Evolutionary conservation across 2,888 invertebrate genomes (phyloP).

Genomic region (Mactromeris polynyma): DNA sequence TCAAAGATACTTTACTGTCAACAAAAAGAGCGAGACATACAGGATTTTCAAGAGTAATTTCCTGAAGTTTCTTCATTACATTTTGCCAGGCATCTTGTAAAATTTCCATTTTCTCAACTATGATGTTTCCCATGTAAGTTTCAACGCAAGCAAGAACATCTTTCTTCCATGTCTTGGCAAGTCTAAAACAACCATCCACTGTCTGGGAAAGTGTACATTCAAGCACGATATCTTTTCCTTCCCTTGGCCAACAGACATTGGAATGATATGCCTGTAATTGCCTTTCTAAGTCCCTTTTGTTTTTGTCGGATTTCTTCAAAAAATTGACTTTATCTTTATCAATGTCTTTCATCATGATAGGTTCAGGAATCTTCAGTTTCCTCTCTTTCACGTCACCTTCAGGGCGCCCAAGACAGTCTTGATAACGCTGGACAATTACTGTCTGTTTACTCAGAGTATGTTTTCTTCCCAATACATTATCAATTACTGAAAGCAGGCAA

Average conservation of each 20-base stretch:
- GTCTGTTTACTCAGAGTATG: conserved; percentile 27
- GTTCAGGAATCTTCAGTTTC: conserved; percentile 12
- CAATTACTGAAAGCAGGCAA: conserved; percentile 35
- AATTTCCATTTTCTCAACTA: not conserved
- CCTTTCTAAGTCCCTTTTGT: not conserved
- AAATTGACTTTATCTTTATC: conserved; percentile 22
- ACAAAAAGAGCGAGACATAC: conserved; percentile 16
- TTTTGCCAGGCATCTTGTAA: conserved; percentile 17
- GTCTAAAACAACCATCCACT: conserved; percentile 10
- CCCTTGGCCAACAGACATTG: conserved; percentile 12
- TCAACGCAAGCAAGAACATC: not conserved
- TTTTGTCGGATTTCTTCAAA: not conserved
- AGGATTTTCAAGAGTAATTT: conserved; percentile 10
- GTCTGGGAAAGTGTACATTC: conserved; percentile 23
- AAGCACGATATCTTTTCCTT: not conserved
- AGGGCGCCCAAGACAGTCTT: conserved; percentile 29
- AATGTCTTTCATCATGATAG: conserved; percentile 3
- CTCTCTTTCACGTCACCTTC: conserved; percentile 24
- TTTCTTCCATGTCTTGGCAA: conserved; percentile 9
- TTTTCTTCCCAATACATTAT: conserved; percentile 34
- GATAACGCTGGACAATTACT: conserved; percentile 29
- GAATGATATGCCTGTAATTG: conserved; percentile 8
- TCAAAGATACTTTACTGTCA: not conserved
- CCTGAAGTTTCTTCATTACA: conserved; percentile 7
- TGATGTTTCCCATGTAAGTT: conserved; percentile 3